Conservation (phyloP, 2,888 invertebrate genomes). For the Pyrochroa serraticornis region DNA sequence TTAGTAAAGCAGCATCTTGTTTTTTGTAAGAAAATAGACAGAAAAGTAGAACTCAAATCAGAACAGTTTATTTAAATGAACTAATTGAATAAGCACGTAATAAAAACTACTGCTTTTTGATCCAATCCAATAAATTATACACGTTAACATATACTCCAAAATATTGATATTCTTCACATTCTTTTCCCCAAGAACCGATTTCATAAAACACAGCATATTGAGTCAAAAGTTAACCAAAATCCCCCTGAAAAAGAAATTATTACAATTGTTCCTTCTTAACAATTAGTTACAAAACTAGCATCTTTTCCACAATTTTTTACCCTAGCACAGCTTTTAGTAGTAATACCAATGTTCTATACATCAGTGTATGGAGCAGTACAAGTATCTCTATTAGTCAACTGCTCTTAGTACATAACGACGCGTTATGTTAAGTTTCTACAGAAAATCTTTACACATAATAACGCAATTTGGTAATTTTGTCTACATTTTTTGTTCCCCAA, state of each 20-base stretch:
- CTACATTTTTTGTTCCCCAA: conserved; percentile 26
- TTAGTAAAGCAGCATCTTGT: no score
- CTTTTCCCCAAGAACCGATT: conserved; percentile 86
- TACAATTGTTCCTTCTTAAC: no score
- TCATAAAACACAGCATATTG: conserved; percentile 51
- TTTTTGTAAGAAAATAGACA: no score
- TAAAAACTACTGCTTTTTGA: no score
- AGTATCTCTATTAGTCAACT: conserved; percentile 9
- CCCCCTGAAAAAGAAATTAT: background rate
- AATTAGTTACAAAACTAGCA: background rate
- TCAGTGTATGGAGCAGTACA: conserved; percentile 8
- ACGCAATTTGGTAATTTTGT: background rate
- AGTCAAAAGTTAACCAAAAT: background rate
- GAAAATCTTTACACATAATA: background rate
- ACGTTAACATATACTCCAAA: conserved; percentile 77
- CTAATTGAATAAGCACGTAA: no score
- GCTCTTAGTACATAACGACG: conserved; percentile 2
- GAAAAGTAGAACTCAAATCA: no score
- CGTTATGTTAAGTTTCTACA: conserved; percentile 1
- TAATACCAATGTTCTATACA: background rate
- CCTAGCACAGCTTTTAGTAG: conserved; percentile 2
- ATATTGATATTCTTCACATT: conserved; percentile 74
- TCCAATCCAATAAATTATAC: no score
- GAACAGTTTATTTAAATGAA: no score
- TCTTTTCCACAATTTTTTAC: background rate